phyloP scores from a whole-genome alignment of 2,113 vertebrate species.

The Hyperopisus bebe region DNA sequence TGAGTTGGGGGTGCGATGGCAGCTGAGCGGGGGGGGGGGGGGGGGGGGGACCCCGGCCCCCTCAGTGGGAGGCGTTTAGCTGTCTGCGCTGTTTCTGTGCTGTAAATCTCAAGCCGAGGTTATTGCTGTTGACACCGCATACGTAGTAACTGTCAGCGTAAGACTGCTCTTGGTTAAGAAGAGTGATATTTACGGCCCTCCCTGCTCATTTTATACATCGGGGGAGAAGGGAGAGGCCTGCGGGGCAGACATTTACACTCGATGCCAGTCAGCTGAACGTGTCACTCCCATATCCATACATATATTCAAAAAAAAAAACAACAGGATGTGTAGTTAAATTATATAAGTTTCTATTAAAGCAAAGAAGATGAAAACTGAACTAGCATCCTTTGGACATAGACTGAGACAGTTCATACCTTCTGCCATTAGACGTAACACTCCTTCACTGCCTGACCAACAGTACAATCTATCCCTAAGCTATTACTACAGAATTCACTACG shows the following conservation, averaged over 20 bases:
- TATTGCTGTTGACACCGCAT: conserved; percentile 4
- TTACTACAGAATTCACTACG: not conserved
- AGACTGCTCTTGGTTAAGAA: not conserved
- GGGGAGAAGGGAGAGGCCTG: not conserved
- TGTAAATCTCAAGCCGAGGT: not conserved
- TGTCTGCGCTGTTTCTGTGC: not conserved
- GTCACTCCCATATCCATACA: not conserved
- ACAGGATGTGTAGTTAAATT: not conserved
- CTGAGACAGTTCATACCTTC: not conserved
- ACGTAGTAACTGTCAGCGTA: conserved; percentile 6
- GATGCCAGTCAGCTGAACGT: not conserved
- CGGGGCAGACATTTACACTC: not conserved
- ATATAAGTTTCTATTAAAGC: not conserved
- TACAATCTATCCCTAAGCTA: not conserved
- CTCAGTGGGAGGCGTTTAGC: not conserved
- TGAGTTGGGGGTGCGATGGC: conserved; percentile 49
- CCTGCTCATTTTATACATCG: not conserved
- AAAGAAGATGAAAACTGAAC: not conserved
- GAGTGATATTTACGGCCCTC: not conserved
- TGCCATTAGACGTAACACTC: not conserved
- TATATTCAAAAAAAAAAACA: not conserved
- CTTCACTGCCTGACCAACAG: not conserved
- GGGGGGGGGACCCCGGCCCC: not conserved
- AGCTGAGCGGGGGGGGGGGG: conserved; percentile 9
- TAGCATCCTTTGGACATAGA: not conserved